Evolutionary conservation across 2,888 invertebrate genomes (phyloP).

Genomic region (Oxytorus armatus): DNA sequence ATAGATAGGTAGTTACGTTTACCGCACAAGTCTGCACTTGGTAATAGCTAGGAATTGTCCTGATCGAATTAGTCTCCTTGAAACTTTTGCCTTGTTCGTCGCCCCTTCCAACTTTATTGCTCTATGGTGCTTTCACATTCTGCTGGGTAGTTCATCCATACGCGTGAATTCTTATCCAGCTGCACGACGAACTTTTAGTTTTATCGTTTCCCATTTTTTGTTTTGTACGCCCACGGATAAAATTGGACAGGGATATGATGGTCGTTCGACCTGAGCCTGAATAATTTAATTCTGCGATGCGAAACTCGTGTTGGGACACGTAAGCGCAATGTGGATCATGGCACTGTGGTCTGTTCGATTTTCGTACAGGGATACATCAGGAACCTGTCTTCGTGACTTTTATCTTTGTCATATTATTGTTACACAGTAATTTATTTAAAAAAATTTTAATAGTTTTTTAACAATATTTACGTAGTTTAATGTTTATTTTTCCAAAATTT

Average conservation of each 20-base stretch:
- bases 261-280: conserved; percentile 28
- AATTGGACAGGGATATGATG: conserved; percentile 29
- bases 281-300: conserved; percentile 29
- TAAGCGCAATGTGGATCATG: conserved; percentile 12
- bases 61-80: conserved; percentile 74
- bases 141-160: not conserved
- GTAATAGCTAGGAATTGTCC: conserved; percentile 71
- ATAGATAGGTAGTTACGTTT: conserved; percentile 2
- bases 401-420: no score
- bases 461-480: no score
- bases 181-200: conserved; percentile 44
- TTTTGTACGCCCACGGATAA: not conserved
- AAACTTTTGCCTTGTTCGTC: conserved; percentile 54
- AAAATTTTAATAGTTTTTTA: no score
- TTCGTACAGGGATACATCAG: not conserved
- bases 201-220: conserved; percentile 20
- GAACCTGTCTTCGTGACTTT: no score
- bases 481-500: no score
- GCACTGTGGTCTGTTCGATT: conserved; percentile 13
- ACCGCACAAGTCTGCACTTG: not conserved
- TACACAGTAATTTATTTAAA: no score
- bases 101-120: conserved; percentile 24
- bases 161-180: not conserved
- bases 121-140: not conserved
- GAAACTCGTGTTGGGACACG: conserved; percentile 2